Evolutionary conservation across 2,797 vertebrate species (phyloP).

Genomic region (Anomalospiza imberbis): DNA sequence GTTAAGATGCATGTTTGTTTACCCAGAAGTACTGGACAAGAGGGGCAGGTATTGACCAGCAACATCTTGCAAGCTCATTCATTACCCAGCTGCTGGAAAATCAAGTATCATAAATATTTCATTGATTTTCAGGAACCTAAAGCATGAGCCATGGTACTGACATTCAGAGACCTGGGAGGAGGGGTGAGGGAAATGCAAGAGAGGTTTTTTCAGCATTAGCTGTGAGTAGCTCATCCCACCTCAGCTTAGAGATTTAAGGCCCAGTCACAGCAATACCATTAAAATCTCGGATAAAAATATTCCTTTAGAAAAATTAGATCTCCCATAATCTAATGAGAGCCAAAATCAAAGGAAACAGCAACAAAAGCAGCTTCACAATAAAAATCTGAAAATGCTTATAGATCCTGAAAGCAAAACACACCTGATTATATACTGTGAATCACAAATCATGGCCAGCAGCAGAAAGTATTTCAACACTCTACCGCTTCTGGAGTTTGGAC

Average conservation of each 20-base stretch:
- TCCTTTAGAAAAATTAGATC: not conserved
- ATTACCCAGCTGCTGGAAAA: not conserved
- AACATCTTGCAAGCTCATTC: not conserved
- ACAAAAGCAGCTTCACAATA: not conserved
- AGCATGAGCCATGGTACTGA: not conserved
- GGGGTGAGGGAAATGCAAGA: not conserved
- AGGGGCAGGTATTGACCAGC: not conserved
- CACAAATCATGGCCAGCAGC: constrained; percentile 10
- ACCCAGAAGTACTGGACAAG: not conserved
- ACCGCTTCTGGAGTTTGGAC: constrained; percentile 1
- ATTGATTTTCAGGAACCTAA: not conserved
- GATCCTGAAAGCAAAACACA: not conserved
- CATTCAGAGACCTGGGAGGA: not conserved
- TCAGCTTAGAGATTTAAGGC: not conserved
- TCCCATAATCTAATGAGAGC: not conserved
- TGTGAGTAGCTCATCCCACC: not conserved
- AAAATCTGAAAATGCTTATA: constrained; percentile 1
- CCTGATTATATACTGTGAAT: not conserved
- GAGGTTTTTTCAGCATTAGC: not conserved
- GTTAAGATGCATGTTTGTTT: not conserved
- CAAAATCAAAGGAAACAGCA: constrained; percentile 20
- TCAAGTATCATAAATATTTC: constrained; percentile 14
- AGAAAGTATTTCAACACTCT: constrained; percentile 19
- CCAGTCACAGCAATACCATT: not conserved
- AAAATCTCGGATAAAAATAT: constrained; percentile 4